These are phyloP conservation scores for Tricholaema leucomelas DNA, from an alignment of 2,113 vertebrate genomes.

Conservation along the genomic window DNA sequence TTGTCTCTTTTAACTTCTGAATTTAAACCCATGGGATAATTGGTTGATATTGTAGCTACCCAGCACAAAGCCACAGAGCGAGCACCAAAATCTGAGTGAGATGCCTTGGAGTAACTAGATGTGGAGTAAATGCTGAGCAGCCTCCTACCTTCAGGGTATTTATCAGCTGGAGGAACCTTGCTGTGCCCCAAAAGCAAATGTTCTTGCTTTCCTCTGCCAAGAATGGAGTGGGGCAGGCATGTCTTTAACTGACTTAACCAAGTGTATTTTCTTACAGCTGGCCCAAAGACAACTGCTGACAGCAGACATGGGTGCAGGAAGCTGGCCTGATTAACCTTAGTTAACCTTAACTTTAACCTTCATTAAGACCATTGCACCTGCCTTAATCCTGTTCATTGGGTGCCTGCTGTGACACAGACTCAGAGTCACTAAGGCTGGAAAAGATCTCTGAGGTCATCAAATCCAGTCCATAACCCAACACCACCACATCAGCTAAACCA, in stretches of 20 bases:
- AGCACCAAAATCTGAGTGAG: not conserved
- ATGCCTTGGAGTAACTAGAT: not conserved
- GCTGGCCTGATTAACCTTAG: not conserved
- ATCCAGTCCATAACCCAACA: too few relatives aligned
- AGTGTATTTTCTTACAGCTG: not conserved
- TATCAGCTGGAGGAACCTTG: not conserved
- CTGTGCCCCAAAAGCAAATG: not conserved
- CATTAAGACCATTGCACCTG: not conserved
- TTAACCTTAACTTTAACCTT: not conserved
- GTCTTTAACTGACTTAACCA: not conserved
- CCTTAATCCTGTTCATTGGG: accelerated
- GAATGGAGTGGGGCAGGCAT: not conserved
- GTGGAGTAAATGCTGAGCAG: not conserved
- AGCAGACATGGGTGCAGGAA: not conserved
- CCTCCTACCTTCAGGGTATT: not conserved
- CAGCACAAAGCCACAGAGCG: not conserved
- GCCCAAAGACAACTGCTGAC: not conserved
- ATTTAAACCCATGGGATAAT: not conserved
- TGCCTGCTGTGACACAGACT: not conserved
- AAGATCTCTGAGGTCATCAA: too few relatives aligned
- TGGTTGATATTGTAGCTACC: not conserved
- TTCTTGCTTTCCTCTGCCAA: not conserved
- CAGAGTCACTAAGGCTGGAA: too few relatives aligned
- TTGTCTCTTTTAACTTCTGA: not conserved
- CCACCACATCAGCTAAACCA: too few relatives aligned